Evolutionary conservation across 37 sponge, comb jelly and placozoan genomes (phyloP), one percentile per base, ranked within the genome.

Genomic region (Agelas oroides): DNA sequence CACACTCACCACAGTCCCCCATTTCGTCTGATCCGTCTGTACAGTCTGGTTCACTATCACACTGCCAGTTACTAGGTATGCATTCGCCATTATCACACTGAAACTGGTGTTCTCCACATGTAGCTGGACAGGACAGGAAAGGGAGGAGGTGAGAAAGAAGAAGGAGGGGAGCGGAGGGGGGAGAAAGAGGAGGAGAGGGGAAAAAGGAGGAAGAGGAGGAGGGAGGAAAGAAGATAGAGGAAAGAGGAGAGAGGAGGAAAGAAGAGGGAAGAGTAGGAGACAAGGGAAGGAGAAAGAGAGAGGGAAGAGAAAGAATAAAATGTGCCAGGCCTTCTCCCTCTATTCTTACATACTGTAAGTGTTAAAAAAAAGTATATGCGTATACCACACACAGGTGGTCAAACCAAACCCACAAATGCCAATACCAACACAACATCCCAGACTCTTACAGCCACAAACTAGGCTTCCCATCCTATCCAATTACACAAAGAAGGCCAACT

Each of bases 41-140:
- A 41, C 92, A 91, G 58, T 91, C 87, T 20, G 34, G 18, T 36
- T 74, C 67, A 0, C 87, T 75, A 87, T 91, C 86, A 78, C 92
- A 91, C 23, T 0, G 3, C 16, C 64, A 33, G n/a, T 20, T 28
- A 1, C 11, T 2, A 13, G 65, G 63, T 0, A 87, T 71, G 28
- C 92, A 91, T 21, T 38, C 35, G 11, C 70, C 80, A 11, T 14
- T 53, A 0, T 39, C 80, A 60, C 91, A 90, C 30, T 21, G n/a
- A 62, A 75, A 80, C 71, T 90, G 72, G 28, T 34, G 25, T 2
- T 27, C 46, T 0, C 2, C 1, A 52, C 90, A 2, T n/a, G 37
- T 20, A 21, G 2, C 65, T 53, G 39, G 24, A 46, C 46, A 12
- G 46, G 46, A 3, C 46, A 46, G 46, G 6, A 12, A 8, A 3